Percentiles rank a stretch among this genome's conserved stretches.
These are phyloP conservation scores for Sturmia bella DNA, from an alignment of 2,888 invertebrate species.

Conservation along the genomic window DNA sequence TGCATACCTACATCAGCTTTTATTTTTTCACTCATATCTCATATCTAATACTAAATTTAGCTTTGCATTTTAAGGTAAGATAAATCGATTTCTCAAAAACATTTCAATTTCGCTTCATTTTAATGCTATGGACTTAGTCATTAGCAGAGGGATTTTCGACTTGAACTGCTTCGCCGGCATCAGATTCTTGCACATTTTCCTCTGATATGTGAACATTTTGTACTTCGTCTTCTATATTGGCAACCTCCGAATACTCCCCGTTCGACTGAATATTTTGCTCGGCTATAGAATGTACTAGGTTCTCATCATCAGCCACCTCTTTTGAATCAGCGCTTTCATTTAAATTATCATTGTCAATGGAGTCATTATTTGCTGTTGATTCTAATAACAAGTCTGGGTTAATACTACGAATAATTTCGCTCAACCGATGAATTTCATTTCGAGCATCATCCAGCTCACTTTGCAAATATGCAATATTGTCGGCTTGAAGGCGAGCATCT, in stretches of 20 bases:
- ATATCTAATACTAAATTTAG: too few relatives aligned
- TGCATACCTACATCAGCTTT: too few relatives aligned
- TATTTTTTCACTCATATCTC: too few relatives aligned
- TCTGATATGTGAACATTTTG: conserved; percentile 39
- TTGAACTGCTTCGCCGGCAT: conserved; percentile 1
- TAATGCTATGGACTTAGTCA: conserved; percentile 23
- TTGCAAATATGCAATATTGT: conserved; percentile 77
- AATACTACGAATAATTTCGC: conserved; percentile 74
- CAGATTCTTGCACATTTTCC: conserved; percentile 13
- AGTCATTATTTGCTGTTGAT: conserved; percentile 26
- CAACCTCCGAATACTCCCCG: conserved; percentile 19
- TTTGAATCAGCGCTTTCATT: conserved; percentile 20
- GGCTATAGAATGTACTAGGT: not conserved
- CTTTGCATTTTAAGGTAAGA: not conserved
- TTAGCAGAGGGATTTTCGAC: not conserved
- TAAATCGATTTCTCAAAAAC: conserved; percentile 8
- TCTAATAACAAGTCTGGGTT: conserved; percentile 75
- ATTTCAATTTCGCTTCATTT: not conserved
- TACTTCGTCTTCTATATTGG: conserved; percentile 21
- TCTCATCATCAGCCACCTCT: not conserved
- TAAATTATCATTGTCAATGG: conserved; percentile 16
- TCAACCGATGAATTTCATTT: conserved; percentile 76
- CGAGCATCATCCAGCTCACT: conserved; percentile 77
- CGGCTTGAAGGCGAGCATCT: conserved; percentile 76
- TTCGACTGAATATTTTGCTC: conserved; percentile 24